Evolutionary conservation across 2,888 invertebrate species (phyloP), one percentile per base, ranked within the genome.

Genomic region (Hipparchia semele): DNA sequence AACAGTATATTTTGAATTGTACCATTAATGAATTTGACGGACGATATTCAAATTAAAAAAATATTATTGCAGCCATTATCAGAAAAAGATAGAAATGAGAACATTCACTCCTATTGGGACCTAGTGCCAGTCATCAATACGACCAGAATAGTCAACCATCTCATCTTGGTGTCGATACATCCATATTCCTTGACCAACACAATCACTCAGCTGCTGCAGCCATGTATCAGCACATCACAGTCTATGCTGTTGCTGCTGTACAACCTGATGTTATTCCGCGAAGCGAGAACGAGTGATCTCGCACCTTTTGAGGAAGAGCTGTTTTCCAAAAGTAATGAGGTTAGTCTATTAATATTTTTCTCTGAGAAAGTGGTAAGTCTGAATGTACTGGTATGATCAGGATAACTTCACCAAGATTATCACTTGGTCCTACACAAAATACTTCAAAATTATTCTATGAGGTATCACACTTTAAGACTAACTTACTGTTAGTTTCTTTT

Each of bases 101-200:
- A 90, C 70, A 81, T 83, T 0, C 66, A 78, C 0, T 92, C 92
- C 79, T 94, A 92, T 77, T 83, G 87, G 83, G 93, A 94, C 72
- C 79, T 94, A 0, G 73, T 92, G 0, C 92, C 93, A 0, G 84
- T 92, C 0, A 89, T 93, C 67, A 92, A 93, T 78, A 83, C 88
- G 81, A 90, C 86, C 0, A 83, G 92, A 12, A 86, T 90, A 0
- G 80, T 88, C 39, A 91, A 90, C 75, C 84, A 90, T 66, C 65
- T 91, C 2, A 77, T 89, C 0, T 2, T 13, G 6, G 8, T n/a
- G 1, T 23, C 23, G 23, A 46, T 86, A 80, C 87, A 87, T 0
- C 83, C 87, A 74, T 79, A 77, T 2, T 79, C 75, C 0, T 80
- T 90, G 54, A 86, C 75, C 12, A 82, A 23, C 23, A 23, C 23